These are phyloP conservation scores for Anthoscopus minutus DNA, from an alignment of 2,113 vertebrate genomes.

Conservation along the genomic window DNA sequence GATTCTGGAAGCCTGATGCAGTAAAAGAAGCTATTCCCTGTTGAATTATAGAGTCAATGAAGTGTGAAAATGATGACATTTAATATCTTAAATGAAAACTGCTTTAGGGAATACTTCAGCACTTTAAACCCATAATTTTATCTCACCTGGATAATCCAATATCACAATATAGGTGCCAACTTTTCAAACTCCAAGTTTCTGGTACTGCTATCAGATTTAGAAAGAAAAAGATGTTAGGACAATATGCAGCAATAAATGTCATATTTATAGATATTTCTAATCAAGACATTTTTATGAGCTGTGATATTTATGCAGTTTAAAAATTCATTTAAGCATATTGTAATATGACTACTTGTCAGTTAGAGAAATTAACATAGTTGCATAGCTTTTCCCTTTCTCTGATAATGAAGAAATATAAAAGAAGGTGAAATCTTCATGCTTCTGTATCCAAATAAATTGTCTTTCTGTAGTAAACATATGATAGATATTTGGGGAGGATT, in stretches of 20 bases:
- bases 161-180: not conserved
- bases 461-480: not conserved
- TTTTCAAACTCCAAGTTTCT: not conserved
- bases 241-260: not conserved
- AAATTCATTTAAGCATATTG: not conserved
- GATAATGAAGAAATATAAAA: not conserved
- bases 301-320: not conserved
- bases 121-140: conserved; percentile 41
- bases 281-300: not conserved
- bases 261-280: not conserved
- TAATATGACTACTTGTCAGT: not conserved
- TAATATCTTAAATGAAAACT: conserved; percentile 42
- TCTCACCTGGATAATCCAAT: conserved; percentile 14
- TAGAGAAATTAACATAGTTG: not conserved
- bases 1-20: not conserved
- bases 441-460: not conserved
- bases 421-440: not conserved
- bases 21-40: conserved; percentile 1
- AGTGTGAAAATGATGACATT: conserved; percentile 43
- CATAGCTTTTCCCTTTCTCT: not conserved
- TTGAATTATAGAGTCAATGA: conserved; percentile 38
- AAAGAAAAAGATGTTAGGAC: not conserved
- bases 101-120: conserved; percentile 28
- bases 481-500: not conserved
- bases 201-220: not conserved